A percentile compares a stretch with the other conserved stretches of the same genome.
Conservation (phyloP, 2,797 vertebrate genomes). For the Tinamus major region DNA sequence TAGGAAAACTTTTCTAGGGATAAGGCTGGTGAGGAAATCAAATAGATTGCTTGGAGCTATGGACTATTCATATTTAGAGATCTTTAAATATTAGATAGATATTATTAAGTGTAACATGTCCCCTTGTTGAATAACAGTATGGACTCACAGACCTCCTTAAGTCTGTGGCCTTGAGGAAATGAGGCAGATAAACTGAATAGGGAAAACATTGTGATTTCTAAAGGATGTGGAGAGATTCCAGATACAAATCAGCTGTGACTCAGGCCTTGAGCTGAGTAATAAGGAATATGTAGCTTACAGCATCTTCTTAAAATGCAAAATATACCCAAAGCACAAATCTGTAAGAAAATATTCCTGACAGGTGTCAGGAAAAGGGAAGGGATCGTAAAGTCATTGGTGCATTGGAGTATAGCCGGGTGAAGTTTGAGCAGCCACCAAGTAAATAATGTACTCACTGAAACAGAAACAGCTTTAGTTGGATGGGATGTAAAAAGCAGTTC, state of each 20-base stretch:
- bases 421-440: background rate
- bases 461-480: background rate
- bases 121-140: background rate
- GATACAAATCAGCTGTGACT: background rate
- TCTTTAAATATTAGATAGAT: background rate
- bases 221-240: background rate
- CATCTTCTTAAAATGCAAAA: conserved; percentile 19
- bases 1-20: background rate
- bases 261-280: background rate
- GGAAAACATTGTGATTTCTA: background rate
- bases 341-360: background rate
- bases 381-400: background rate
- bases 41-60: background rate
- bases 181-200: background rate
- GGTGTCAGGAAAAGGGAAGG: background rate
- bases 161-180: background rate
- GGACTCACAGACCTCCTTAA: background rate
- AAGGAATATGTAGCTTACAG: background rate
- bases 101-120: background rate
- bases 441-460: background rate
- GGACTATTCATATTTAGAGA: background rate
- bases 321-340: background rate
- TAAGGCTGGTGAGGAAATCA: background rate
- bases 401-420: background rate
- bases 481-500: background rate